A percentile compares a stretch with the other conserved stretches of the same genome.
These are phyloP conservation scores for Heteromurus nitidus DNA, from an alignment of 2,888 invertebrate species.

Conservation along the genomic window DNA sequence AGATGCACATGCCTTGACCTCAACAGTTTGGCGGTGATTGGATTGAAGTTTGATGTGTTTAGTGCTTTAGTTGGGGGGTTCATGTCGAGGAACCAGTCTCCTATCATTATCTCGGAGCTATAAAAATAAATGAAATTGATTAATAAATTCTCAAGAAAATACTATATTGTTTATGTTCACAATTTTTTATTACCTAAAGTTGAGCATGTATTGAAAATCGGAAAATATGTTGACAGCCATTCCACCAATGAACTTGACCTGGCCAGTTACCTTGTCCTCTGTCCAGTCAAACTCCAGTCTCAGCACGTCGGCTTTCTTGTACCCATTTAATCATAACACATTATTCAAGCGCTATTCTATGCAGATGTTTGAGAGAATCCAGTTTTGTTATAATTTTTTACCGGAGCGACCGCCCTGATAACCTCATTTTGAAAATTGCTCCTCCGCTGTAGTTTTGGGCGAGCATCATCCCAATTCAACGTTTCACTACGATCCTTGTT, in stretches of 20 bases:
- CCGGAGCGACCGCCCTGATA: conserved; percentile 45
- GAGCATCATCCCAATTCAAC: neutral
- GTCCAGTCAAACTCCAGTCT: conserved; percentile 41
- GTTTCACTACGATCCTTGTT: neutral
- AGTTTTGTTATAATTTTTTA: neutral
- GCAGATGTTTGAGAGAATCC: neutral
- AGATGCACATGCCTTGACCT: conserved; percentile 12
- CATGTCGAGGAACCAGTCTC: conserved; percentile 25
- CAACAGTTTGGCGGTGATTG: conserved; percentile 3
- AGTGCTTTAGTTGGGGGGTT: neutral
- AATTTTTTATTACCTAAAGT: conserved; percentile 51
- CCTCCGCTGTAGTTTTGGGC: conserved; percentile 20
- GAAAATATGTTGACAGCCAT: conserved; percentile 20
- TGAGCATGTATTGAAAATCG: conserved; percentile 33
- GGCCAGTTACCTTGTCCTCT: neutral
- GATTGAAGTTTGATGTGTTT: conserved; percentile 20
- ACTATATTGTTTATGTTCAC: too few species aligned
- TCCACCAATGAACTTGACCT: conserved; percentile 22
- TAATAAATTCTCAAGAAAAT: too few species aligned
- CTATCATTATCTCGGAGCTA: conserved; percentile 15
- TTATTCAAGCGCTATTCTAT: neutral
- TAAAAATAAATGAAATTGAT: too few species aligned
- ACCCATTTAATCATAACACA: neutral
- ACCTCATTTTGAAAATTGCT: conserved; percentile 9
- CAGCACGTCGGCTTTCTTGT: neutral